Evolutionary conservation across 2,797 vertebrate species (phyloP).

Genomic region (Arrhamphus sclerolepis): DNA sequence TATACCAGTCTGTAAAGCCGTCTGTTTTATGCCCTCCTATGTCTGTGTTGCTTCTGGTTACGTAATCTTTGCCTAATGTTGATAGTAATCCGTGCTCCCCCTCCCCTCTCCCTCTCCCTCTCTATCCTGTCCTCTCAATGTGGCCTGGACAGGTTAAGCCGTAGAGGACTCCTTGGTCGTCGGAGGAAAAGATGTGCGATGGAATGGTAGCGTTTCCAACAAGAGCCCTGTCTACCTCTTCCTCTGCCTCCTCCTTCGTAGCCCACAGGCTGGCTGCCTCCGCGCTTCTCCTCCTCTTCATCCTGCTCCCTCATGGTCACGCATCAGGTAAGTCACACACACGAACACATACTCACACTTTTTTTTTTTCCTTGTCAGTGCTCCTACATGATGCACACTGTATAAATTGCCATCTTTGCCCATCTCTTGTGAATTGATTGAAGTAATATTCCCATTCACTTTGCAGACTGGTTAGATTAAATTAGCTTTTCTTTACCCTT

Average conservation of each 20-base stretch:
- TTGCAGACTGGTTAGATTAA: constrained; percentile 56
- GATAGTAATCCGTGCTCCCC: constrained; percentile 65
- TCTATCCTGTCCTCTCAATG: constrained; percentile 40
- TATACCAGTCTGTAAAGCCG: constrained; percentile 11
- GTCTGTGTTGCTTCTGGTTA: constrained; percentile 68
- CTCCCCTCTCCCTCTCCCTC: constrained; percentile 14
- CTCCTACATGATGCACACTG: constrained; percentile 27
- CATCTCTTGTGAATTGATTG: constrained; percentile 48
- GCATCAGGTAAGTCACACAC: constrained; percentile 77
- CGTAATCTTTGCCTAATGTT: constrained; percentile 69
- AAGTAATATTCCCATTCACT: constrained; percentile 38
- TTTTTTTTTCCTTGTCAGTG: neutral
- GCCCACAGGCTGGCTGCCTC: constrained; percentile 77
- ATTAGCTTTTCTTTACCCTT: constrained; percentile 60
- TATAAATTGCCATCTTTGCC: constrained; percentile 36
- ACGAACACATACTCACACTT: neutral
- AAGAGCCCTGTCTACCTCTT: constrained; percentile 69
- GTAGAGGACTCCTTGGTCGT: constrained; percentile 74
- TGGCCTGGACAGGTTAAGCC: constrained; percentile 75
- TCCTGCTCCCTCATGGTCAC: constrained; percentile 76
- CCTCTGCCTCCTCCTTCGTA: constrained; percentile 55
- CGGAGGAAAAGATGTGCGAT: constrained; percentile 83
- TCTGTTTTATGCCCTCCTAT: constrained; percentile 32
- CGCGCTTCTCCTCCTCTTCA: constrained; percentile 75
- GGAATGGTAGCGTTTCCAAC: constrained; percentile 83